These are phyloP conservation scores for Drosophila lutescens DNA, from an alignment of 2,888 invertebrate species.

Conservation along the genomic window DNA sequence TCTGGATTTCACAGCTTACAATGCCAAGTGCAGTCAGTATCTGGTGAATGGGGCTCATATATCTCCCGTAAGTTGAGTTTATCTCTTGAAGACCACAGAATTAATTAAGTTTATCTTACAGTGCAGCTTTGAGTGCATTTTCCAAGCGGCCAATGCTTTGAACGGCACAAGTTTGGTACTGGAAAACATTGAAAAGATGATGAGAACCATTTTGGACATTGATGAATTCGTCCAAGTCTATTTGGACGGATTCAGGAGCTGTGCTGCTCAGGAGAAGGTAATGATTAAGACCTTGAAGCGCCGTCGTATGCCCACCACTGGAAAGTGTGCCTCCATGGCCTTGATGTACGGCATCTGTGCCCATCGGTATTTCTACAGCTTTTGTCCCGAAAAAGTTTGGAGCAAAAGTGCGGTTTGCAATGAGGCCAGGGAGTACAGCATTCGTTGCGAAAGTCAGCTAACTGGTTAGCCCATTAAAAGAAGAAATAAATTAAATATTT, in stretches of 20 bases:
- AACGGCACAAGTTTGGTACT: slow-evolving; percentile 39
- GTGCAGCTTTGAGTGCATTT: slow-evolving; percentile 48
- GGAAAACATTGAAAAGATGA: slow-evolving; percentile 25
- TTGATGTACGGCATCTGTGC: slow-evolving; percentile 53
- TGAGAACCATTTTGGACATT: slow-evolving; percentile 12
- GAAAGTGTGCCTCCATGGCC: slow-evolving; percentile 39
- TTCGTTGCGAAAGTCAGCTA: slow-evolving; percentile 26
- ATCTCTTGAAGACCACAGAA: not conserved
- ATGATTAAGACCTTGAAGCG: slow-evolving; percentile 35
- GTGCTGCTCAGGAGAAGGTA: slow-evolving; percentile 18
- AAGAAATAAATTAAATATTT: slow-evolving; percentile 16
- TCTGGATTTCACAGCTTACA: slow-evolving; percentile 17
- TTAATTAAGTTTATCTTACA: not conserved
- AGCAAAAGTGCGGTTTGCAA: slow-evolving; percentile 41
- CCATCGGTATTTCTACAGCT: slow-evolving; percentile 45
- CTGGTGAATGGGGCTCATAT: slow-evolving; percentile 29
- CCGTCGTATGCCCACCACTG: slow-evolving; percentile 25
- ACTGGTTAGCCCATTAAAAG: slow-evolving; percentile 2
- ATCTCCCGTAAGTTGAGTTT: slow-evolving; percentile 32
- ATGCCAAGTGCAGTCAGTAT: slow-evolving; percentile 30
- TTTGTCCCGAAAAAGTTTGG: slow-evolving; percentile 49
- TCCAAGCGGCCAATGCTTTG: slow-evolving; percentile 19
- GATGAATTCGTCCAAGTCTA: slow-evolving; percentile 26
- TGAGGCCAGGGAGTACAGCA: slow-evolving; percentile 31
- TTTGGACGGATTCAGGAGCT: slow-evolving; percentile 28